Percentiles rank a stretch among this genome's conserved stretches.
Evolutionary conservation across 2,113 vertebrate genomes (phyloP).

Genomic region (Corythoichthys haematopterus): DNA sequence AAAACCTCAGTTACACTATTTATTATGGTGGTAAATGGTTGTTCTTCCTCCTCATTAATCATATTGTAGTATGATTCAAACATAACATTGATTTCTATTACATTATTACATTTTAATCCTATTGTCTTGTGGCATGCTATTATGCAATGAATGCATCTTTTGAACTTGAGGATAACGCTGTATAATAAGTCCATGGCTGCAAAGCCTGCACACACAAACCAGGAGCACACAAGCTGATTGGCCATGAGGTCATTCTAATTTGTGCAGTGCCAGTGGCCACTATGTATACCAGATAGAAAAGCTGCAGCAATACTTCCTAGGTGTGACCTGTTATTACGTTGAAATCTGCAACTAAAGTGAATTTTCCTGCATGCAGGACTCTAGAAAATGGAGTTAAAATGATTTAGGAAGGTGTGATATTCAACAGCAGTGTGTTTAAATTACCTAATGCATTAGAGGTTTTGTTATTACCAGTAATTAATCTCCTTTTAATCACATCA

Average conservation of each 20-base stretch:
- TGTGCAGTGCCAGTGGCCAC: slow-evolving; percentile 11
- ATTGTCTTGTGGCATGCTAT: neutral
- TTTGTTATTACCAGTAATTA: no score
- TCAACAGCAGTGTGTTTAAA: neutral
- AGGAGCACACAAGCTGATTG: neutral
- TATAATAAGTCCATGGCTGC: neutral
- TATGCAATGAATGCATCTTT: neutral
- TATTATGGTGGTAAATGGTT: no score
- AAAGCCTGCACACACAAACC: neutral
- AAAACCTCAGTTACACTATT: neutral
- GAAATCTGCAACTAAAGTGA: neutral
- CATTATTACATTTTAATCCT: neutral
- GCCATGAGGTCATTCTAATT: slow-evolving; percentile 16
- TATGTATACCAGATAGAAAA: slow-evolving; percentile 4
- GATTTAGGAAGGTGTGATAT: neutral
- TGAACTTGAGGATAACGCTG: neutral
- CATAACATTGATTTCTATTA: neutral
- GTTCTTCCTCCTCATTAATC: neutral
- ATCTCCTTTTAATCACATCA: no score
- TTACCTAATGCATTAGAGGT: no score
- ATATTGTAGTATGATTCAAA: neutral
- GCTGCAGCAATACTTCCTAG: slow-evolving; percentile 14
- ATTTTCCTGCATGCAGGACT: neutral
- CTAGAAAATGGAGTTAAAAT: neutral
- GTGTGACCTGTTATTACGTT: slow-evolving; percentile 16